Conservation (phyloP, 2,797 vertebrate species). For the Lepidocolaptes lacrymiger region DNA sequence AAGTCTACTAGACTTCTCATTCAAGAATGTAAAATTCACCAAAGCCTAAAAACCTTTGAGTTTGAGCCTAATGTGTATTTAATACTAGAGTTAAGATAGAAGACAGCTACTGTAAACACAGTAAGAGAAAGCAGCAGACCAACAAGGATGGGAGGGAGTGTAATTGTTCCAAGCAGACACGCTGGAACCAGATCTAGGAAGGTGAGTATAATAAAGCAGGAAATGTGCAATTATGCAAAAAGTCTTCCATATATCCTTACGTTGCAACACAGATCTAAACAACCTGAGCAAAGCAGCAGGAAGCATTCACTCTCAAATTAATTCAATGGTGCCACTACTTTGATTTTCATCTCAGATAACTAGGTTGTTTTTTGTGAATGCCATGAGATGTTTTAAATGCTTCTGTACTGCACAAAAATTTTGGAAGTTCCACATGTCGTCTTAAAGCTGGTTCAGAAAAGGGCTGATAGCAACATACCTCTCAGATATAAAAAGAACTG, state of each 20-base stretch:
- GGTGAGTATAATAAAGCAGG: constrained; percentile 74
- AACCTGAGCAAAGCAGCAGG: constrained; percentile 29
- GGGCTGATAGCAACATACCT: neutral
- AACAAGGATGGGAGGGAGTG: constrained; percentile 50
- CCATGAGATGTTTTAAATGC: neutral
- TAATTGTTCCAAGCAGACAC: constrained; percentile 81
- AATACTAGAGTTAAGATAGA: neutral
- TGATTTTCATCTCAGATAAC: neutral
- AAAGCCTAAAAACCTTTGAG: neutral
- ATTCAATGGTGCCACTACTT: constrained; percentile 19
- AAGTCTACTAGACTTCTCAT: neutral
- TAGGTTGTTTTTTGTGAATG: neutral
- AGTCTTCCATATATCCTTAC: neutral
- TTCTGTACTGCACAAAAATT: neutral
- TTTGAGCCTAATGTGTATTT: neutral
- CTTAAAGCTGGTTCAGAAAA: neutral
- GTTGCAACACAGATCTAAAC: constrained; percentile 36
- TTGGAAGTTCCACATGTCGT: neutral
- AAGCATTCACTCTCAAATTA: constrained; percentile 63
- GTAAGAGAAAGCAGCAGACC: constrained; percentile 24
- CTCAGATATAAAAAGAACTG: neutral
- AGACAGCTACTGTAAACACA: constrained; percentile 9
- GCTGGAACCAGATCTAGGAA: constrained; percentile 83
- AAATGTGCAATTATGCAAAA: constrained; percentile 51
- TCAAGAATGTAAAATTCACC: neutral